Conservation (phyloP, 1,140 invertebrate genomes). For the Calephelis nemesis region DNA sequence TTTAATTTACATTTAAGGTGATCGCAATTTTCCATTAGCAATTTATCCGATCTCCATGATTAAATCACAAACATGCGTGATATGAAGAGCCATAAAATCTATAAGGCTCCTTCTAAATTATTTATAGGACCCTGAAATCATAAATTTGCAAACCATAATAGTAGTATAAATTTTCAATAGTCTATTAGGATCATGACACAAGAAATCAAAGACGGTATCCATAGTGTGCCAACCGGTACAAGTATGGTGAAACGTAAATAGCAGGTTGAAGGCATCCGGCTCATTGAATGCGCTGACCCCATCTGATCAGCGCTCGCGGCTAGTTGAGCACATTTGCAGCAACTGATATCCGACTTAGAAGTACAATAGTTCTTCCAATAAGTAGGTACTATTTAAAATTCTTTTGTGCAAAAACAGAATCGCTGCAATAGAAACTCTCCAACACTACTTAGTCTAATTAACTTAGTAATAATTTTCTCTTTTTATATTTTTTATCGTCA, state of each 20-base stretch:
- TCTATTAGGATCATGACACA: slow-evolving; percentile 45
- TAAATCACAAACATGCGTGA: no score
- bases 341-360: slow-evolving; percentile 54
- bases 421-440: no score
- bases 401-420: no score
- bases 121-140: not conserved
- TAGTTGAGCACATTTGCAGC: slow-evolving; percentile 57
- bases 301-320: slow-evolving; percentile 69
- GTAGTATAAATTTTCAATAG: slow-evolving; percentile 32
- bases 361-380: slow-evolving; percentile 34
- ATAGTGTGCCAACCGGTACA: slow-evolving; percentile 72
- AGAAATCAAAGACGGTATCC: slow-evolving; percentile 61
- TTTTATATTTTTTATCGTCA: no score
- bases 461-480: no score
- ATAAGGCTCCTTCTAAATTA: not conserved
- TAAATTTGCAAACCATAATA: slow-evolving; percentile 19
- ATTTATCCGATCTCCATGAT: no score
- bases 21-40: no score
- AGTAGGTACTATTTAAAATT: no score
- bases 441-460: no score
- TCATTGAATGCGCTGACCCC: slow-evolving; percentile 77
- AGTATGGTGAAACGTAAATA: slow-evolving; percentile 75
- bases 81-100: no score
- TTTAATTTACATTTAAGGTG: no score
- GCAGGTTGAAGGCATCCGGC: slow-evolving; percentile 74